Evolutionary conservation across 1,140 invertebrate species (phyloP), one percentile per base, ranked within the genome.

Genomic region (Ptiloglossa arizonensis): DNA sequence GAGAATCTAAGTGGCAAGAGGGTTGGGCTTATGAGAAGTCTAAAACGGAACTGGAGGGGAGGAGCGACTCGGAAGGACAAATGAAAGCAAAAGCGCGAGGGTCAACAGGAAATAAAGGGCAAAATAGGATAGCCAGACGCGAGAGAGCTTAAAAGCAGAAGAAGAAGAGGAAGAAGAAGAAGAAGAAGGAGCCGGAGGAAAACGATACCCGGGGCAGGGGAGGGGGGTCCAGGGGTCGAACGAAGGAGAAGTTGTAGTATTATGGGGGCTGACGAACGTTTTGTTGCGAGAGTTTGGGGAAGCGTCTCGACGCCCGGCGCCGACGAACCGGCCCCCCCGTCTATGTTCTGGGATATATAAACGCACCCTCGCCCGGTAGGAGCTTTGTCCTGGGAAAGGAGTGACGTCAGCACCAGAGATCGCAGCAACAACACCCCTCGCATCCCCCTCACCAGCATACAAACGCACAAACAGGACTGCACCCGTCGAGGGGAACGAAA

Each of bases 221-320:
- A n/a, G n/a, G n/a, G n/a, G n/a, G n/a, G n/a, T n/a, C n/a, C n/a
- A 50, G 22, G 32, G 8, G 69, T 48, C 5, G 38, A 13, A 9
- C 38, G 54, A 60, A 59, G 38, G 41, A 15, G 22, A 50, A n/a
- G 44, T 62, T 29, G 59, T 63, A 64, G 63, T 27, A 52, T 50
- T 66, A 67, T 2, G 50, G 35, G 50, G 32, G 62, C 27, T 24
- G 72, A 32, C 27, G 62, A 56, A 67, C 38, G 50, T 66, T 67
- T 66, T 67, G 72, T 57, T 57, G 50, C 41, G 1, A 60, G 59
- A 74, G 60, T 79, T 75, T 66, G 59, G 41, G n/a, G 70, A 71
- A 73, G 77, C 77, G 77, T 79, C 77, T 73, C 77, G 77, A 75
- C 77, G 77, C 71, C n/a, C 29, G 77, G 71, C 77, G 77, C 77